Conservation (phyloP, 1,140 invertebrate genomes). For the Apis florea region DNA sequence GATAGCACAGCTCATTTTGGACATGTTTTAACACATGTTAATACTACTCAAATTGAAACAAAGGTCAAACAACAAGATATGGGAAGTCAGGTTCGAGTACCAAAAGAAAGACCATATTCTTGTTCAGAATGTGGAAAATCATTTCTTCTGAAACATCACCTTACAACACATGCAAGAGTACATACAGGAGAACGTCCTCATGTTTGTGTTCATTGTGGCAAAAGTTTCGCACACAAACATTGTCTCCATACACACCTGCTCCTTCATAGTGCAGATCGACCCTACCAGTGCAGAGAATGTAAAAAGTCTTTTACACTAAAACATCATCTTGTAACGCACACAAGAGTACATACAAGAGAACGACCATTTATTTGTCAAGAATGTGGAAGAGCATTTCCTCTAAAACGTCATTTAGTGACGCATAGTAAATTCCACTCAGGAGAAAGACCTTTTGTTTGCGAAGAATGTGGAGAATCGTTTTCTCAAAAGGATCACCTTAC, state of each 20-base stretch:
- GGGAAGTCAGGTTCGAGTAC: slow-evolving; percentile 81
- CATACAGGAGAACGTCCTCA: slow-evolving; percentile 91
- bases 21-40: slow-evolving; percentile 79
- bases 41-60: slow-evolving; percentile 81
- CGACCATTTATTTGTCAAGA: slow-evolving; percentile 90
- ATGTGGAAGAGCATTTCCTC: slow-evolving; percentile 89
- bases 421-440: slow-evolving; percentile 94
- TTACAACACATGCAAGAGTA: slow-evolving; percentile 89
- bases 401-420: slow-evolving; percentile 90
- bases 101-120: slow-evolving; percentile 88
- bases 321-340: slow-evolving; percentile 89
- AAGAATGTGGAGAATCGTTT: slow-evolving; percentile 93
- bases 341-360: slow-evolving; percentile 87
- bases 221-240: slow-evolving; percentile 92
- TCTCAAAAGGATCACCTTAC: slow-evolving; percentile 89
- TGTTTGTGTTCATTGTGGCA: slow-evolving; percentile 91
- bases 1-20: slow-evolving; percentile 79
- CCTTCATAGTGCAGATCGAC: slow-evolving; percentile 89
- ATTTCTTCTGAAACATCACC: slow-evolving; percentile 90
- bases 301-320: slow-evolving; percentile 93
- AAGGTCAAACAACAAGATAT: slow-evolving; percentile 83
- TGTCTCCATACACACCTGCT: slow-evolving; percentile 90
- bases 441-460: slow-evolving; percentile 91
- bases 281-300: slow-evolving; percentile 91
- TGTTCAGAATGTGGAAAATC: slow-evolving; percentile 92